Base-by-base conservation (phyloP, 2,797 vertebrate species). In the Mallotus villosus region DNA sequence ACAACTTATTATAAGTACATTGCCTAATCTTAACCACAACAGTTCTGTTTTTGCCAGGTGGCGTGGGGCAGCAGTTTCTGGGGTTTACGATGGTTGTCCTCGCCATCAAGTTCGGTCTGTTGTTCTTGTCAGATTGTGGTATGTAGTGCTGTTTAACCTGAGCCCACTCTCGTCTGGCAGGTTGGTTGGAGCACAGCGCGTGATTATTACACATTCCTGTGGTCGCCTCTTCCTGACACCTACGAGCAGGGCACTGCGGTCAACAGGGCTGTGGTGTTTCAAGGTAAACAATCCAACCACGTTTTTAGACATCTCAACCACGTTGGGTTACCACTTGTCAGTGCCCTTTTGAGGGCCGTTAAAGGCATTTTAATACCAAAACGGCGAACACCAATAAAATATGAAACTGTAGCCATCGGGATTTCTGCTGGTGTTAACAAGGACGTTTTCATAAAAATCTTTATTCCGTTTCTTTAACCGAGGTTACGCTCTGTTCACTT, bases 131-230 rank as follows among this genome's bases (percentile, higher is more conserved):
- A n/a, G 4, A n/a, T n/a, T 55, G 51, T 55, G 51, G 16, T 3
- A 55, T 4, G n/a, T 7, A 17, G 4, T 78, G 75, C 81, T 76
- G 24, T 84, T 83, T 41, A 87, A 76, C 71, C 55, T 58, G 81
- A 81, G 80, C 72, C 65, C 72, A 79, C 67, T 87, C 85, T 77
- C 11, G 51, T 63, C 62, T 64, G 85, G 76, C 88, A 99, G 98
- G 98, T 99, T 86, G 97, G 98, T 79, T 99, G 98, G 98, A 99
- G 96, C 91, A 98, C 97, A 46, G 95, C 98, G 78, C 95, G 97
- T 87, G 97, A 99, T 91, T 99, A 99, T 92, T 98, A 98, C 74
- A 99, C 98, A 0, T 99, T 99, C 93, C 90, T 99, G 85, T 99
- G 98, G 97, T 99, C 97, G n/a, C 96, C 96, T 82, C 93, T 97